Base-by-base conservation (phyloP, 2,797 vertebrate species). In the Galagoides demidoff region DNA sequence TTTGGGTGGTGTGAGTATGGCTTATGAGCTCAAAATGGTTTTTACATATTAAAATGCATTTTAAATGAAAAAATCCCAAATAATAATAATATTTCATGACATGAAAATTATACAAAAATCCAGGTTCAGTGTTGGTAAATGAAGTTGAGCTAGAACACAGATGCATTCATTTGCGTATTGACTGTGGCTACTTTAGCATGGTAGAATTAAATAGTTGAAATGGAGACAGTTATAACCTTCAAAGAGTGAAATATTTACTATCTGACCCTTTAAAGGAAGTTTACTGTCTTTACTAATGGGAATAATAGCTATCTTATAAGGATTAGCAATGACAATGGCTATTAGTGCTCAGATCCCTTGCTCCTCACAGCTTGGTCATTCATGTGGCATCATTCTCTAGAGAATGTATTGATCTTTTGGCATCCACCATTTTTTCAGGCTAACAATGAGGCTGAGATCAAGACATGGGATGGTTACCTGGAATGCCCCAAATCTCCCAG, bases 61-160 rank as follows among this genome's bases (percentile, higher is more conserved):
- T 93, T 85, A 76, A 87, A 29, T 64, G 74, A 81, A 94, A 81
- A 94, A 78, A n/a, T 39, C n/a, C 11, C 31, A 70, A 90, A 77
- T n/a, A 79, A 37, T 10, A 79, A 66, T 49, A 63, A 61, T 45
- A 79, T 66, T 76, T 79, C 31, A 64, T 70, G 49, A 61, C 55
- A 34, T 88, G 43, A 92, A 84, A 92, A 90, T 88, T 68, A 27
- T 12, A 71, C 87, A 92, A 68, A 90, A 76, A 52, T 94, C 23
- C 83, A 5, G 73, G 57, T 84, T 81, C 37, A 16, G 12, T 34
- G 37, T 29, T 74, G 45, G 16, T 49, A 63, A 57, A 76, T 78
- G 34, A 66, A 86, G 71, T 84, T 63, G 70, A 52, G 57, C 12
- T 85, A 43, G 78, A 76, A 45, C 29, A 90, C 59, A 83, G 61